phyloP scores from a whole-genome alignment of 2,888 invertebrate genomes.

The Athetis lepigone region DNA sequence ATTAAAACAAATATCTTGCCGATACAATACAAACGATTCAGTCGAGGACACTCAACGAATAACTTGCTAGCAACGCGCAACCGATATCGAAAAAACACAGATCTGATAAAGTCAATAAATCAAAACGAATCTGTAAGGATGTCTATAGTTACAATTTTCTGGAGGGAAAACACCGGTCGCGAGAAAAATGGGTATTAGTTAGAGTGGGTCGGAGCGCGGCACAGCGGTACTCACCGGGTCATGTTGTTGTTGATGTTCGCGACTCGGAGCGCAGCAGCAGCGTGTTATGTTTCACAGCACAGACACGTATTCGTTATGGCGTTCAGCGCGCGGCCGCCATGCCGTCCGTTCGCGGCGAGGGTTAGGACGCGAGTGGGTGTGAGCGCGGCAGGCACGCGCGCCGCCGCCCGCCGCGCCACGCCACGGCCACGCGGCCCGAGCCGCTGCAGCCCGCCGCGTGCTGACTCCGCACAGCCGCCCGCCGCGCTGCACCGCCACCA shows the following conservation, averaged over 20 bases:
- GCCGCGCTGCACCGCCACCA: no score
- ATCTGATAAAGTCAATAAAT: constrained; percentile 51
- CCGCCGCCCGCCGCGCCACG: constrained; percentile 50
- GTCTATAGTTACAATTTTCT: constrained; percentile 69
- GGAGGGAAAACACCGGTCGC: constrained; percentile 71
- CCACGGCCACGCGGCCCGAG: constrained; percentile 50
- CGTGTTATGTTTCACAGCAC: constrained; percentile 75
- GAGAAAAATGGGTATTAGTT: constrained; percentile 58
- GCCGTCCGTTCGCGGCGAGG: constrained; percentile 80
- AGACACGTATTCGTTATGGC: constrained; percentile 69
- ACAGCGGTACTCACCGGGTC: constrained; percentile 72
- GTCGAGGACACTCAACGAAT: constrained; percentile 56
- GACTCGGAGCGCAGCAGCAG: constrained; percentile 59
- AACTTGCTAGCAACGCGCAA: constrained; percentile 45
- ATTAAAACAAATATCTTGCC: constrained; percentile 58
- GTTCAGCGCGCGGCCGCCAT: constrained; percentile 76
- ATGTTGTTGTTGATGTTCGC: constrained; percentile 64
- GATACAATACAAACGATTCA: constrained; percentile 60
- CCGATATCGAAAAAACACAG: constrained; percentile 49
- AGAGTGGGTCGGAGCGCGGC: constrained; percentile 3
- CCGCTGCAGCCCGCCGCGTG: constrained; percentile 51
- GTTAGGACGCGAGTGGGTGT: constrained; percentile 81
- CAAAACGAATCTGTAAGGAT: constrained; percentile 56
- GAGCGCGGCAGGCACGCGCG: constrained; percentile 54
- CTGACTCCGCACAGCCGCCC: constrained; percentile 8